Evolutionary conservation across 1,140 invertebrate species (phyloP).

Genomic region (Adelges cooleyi): DNA sequence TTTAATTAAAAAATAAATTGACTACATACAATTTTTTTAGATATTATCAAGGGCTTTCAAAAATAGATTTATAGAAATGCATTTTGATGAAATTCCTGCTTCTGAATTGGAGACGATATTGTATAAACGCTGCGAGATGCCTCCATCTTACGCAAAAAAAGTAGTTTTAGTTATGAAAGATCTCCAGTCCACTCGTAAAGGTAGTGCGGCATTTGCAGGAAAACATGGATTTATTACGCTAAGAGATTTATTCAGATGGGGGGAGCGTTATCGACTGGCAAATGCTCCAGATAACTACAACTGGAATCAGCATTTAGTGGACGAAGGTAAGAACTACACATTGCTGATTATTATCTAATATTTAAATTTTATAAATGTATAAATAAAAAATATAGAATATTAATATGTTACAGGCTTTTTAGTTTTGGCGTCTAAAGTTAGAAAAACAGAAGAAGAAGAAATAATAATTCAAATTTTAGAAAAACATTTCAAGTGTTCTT

Average conservation of each 20-base stretch:
- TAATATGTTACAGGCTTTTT: constrained; percentile 54
- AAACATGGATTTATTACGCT: constrained; percentile 93
- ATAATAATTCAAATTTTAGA: constrained; percentile 68
- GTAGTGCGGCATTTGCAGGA: constrained; percentile 79
- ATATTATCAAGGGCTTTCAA: constrained; percentile 89
- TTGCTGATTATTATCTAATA: neutral
- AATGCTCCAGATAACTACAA: constrained; percentile 61
- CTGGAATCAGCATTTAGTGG: constrained; percentile 94
- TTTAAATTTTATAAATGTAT: neutral
- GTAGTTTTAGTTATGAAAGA: constrained; percentile 89
- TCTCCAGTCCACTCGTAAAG: constrained; percentile 63
- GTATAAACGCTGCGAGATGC: constrained; percentile 75
- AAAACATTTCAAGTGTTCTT: constrained; percentile 69
- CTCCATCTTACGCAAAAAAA: constrained; percentile 76
- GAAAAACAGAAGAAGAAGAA: constrained; percentile 66
- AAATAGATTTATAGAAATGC: constrained; percentile 94
- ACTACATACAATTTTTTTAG: constrained; percentile 35
- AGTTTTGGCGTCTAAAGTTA: constrained; percentile 82
- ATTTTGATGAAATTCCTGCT: constrained; percentile 90
- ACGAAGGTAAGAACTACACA: constrained; percentile 62
- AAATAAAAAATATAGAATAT: neutral
- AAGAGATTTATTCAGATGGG: constrained; percentile 95
- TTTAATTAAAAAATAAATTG: no score
- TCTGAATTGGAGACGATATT: constrained; percentile 82
- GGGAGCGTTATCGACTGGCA: constrained; percentile 76